Evolutionary conservation across 2,888 invertebrate species (phyloP).

Genomic region (Eristalinus sepulchralis): DNA sequence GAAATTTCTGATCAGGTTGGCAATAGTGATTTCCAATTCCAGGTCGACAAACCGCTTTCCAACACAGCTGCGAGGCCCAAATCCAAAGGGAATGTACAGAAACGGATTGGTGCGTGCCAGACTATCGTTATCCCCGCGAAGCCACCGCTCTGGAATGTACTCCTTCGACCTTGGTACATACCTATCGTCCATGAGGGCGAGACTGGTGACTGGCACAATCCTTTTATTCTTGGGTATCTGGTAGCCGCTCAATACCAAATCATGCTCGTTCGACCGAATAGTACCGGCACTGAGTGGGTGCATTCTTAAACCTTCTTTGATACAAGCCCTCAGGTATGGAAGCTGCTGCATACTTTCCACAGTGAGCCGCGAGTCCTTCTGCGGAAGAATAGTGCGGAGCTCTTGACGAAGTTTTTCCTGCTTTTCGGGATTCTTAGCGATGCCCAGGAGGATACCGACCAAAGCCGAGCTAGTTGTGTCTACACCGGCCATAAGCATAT

Average conservation of each 20-base stretch:
- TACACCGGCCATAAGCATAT: conserved; percentile 87
- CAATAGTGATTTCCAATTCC: conserved; percentile 82
- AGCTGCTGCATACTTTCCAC: conserved; percentile 81
- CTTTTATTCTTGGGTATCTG: conserved; percentile 86
- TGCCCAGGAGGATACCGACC: conserved; percentile 72
- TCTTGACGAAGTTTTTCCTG: conserved; percentile 86
- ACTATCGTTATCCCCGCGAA: conserved; percentile 5
- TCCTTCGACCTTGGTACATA: conserved; percentile 80
- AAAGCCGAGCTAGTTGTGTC: conserved; percentile 82
- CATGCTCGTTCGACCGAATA: conserved; percentile 82
- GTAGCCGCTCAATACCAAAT: conserved; percentile 85
- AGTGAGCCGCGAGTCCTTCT: conserved; percentile 80
- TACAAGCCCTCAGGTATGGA: conserved; percentile 86
- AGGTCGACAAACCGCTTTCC: conserved; percentile 87
- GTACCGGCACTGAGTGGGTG: conserved; percentile 84
- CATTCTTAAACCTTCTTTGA: conserved; percentile 87
- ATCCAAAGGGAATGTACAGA: conserved; percentile 82
- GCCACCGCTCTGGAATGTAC: conserved; percentile 85
- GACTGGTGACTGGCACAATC: conserved; percentile 85
- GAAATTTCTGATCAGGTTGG: conserved; percentile 75
- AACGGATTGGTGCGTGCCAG: conserved; percentile 72
- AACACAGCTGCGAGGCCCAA: conserved; percentile 85
- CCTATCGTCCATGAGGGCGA: conserved; percentile 84
- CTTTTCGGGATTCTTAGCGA: conserved; percentile 85
- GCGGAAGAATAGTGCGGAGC: conserved; percentile 80